phyloP scores from a whole-genome alignment of 2,888 invertebrate species.

The Catocala sponsa region DNA sequence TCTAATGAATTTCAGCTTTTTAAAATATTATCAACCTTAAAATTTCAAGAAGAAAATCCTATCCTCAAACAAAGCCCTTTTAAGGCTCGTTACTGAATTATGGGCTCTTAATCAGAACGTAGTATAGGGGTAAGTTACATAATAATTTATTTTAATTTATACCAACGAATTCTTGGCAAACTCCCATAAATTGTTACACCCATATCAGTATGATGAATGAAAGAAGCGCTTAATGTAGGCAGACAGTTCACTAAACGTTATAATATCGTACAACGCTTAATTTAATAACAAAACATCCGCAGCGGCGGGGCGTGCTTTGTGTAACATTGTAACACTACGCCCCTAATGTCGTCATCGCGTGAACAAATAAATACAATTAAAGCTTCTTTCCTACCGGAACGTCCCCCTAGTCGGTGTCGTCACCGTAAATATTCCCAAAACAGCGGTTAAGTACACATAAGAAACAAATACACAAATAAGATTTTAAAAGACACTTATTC shows the following conservation, averaged over 20 bases:
- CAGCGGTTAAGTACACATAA: neutral
- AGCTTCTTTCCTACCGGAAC: constrained; percentile 23
- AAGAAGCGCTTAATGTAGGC: constrained; percentile 32
- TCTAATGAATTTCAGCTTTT: neutral
- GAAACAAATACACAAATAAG: neutral
- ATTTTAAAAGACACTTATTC: constrained; percentile 3
- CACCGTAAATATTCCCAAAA: constrained; percentile 7
- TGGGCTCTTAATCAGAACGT: constrained; percentile 10
- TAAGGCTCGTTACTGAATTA: constrained; percentile 19
- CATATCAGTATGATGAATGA: constrained; percentile 41
- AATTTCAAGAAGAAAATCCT: constrained; percentile 2
- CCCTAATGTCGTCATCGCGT: constrained; percentile 39
- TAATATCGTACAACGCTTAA: constrained; percentile 30
- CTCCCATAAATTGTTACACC: constrained; percentile 26
- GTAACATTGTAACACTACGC: constrained; percentile 14
- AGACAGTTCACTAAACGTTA: constrained; percentile 28
- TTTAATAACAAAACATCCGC: constrained; percentile 41
- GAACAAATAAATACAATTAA: constrained; percentile 45
- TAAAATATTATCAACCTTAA: constrained; percentile 5
- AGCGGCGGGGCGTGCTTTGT: constrained; percentile 35
- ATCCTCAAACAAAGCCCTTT: constrained; percentile 18
- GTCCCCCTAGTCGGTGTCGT: too few species aligned
- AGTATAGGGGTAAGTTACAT: constrained; percentile 12
- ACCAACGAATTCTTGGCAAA: constrained; percentile 35
- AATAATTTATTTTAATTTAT: constrained; percentile 25